Percentiles rank a stretch among this genome's conserved stretches.
phyloP scores from a whole-genome alignment of 2,888 invertebrate genomes.

The Trissolcus brochymenae region DNA sequence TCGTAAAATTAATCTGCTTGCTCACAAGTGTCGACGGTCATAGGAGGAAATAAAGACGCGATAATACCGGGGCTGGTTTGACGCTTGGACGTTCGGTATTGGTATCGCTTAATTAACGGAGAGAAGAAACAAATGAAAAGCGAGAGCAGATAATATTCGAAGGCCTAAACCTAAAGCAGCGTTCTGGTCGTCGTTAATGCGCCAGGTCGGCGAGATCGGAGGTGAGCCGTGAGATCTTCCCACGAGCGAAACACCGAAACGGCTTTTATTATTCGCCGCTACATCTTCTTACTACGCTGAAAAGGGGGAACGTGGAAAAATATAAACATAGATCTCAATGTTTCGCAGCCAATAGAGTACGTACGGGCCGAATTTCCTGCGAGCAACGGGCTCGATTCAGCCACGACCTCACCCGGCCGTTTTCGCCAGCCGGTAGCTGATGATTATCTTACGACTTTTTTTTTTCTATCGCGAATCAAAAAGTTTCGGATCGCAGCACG shows the following conservation, averaged over 20 bases:
- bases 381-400: conserved; percentile 24
- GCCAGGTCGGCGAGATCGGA: conserved; percentile 64
- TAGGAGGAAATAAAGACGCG: conserved; percentile 39
- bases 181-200: conserved; percentile 59
- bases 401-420: conserved; percentile 40
- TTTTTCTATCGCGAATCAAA: conserved; percentile 38
- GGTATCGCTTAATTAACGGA: conserved; percentile 65
- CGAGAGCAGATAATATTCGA: conserved; percentile 57
- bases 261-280: conserved; percentile 61
- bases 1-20: conserved; percentile 37
- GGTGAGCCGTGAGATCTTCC: conserved; percentile 72
- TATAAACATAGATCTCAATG: conserved; percentile 57
- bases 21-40: conserved; percentile 33
- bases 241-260: conserved; percentile 65
- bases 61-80: conserved; percentile 10
- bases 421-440: conserved; percentile 46
- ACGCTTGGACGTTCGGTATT: conserved; percentile 19
- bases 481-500: conserved; percentile 47
- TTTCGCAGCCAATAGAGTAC: conserved; percentile 42
- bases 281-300: conserved; percentile 51
- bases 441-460: conserved; percentile 29
- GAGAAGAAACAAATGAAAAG: conserved; percentile 57
- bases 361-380: conserved; percentile 49
- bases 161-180: conserved; percentile 53
- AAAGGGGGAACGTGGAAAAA: conserved; percentile 50